Evolutionary conservation across 2,113 vertebrate species (phyloP).

Genomic region (Carassius auratus): DNA sequence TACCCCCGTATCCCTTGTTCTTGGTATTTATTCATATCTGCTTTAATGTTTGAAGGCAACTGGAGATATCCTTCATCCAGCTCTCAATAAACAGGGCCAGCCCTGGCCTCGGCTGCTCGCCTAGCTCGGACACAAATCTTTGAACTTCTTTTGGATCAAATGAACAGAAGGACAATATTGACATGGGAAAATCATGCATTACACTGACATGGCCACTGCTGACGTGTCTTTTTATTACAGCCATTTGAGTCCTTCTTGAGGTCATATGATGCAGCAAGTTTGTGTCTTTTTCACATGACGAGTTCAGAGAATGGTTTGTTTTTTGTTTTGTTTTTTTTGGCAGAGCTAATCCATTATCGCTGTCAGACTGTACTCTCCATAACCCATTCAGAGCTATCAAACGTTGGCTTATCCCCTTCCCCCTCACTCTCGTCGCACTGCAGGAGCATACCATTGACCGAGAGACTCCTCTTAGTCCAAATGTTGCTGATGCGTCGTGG

Average conservation of each 20-base stretch:
- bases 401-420: slow-evolving; percentile 83
- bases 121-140: slow-evolving; percentile 39
- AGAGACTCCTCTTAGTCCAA: slow-evolving; percentile 99
- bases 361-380: slow-evolving; percentile 97
- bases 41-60: slow-evolving; percentile 60
- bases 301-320: neutral
- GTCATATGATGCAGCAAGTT: slow-evolving; percentile 72
- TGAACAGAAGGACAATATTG: slow-evolving; percentile 66
- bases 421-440: slow-evolving; percentile 90
- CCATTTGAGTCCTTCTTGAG: slow-evolving; percentile 78
- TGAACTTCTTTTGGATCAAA: slow-evolving; percentile 61
- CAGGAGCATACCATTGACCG: slow-evolving; percentile 95
- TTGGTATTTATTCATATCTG: slow-evolving; percentile 56
- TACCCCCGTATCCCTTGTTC: slow-evolving; percentile 50
- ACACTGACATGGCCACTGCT: slow-evolving; percentile 57
- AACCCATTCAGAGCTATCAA: slow-evolving; percentile 95
- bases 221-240: slow-evolving; percentile 62
- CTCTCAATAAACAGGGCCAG: slow-evolving; percentile 61
- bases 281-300: slow-evolving; percentile 68
- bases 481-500: slow-evolving; percentile 93
- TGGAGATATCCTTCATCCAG: slow-evolving; percentile 51
- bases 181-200: slow-evolving; percentile 72
- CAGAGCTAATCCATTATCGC: slow-evolving; percentile 49
- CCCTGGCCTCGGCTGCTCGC: slow-evolving; percentile 13
- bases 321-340: slow-evolving; percentile 30